These are phyloP conservation scores for Alca torda DNA, from an alignment of 2,797 vertebrate species.

Conservation along the genomic window DNA sequence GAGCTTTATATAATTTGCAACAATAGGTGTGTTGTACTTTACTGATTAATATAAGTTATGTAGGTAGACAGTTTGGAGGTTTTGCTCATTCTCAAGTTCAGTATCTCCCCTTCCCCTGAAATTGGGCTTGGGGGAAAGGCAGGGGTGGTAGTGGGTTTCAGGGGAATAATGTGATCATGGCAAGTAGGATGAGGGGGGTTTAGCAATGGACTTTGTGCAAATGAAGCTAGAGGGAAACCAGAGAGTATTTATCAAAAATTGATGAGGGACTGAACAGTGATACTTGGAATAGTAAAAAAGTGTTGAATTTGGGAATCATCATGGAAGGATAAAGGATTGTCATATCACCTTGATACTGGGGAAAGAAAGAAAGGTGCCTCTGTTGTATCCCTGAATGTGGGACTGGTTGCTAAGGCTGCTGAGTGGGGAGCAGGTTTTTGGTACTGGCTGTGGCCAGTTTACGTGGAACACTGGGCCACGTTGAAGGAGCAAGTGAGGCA, in stretches of 20 bases:
- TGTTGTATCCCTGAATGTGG: neutral
- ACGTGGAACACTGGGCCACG: accelerated
- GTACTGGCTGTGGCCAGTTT: neutral
- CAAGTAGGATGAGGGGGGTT: neutral
- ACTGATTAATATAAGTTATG: accelerated
- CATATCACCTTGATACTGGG: neutral
- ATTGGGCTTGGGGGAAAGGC: neutral
- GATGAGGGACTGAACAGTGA: neutral
- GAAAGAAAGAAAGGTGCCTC: neutral
- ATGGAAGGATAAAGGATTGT: neutral
- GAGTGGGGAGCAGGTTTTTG: neutral
- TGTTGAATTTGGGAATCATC: neutral
- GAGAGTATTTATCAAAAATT: neutral
- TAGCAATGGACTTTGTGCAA: neutral
- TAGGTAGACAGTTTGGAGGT: neutral
- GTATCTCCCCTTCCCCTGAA: neutral
- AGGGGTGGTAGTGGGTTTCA: neutral
- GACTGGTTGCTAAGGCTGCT: neutral
- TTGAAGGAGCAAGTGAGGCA: neutral
- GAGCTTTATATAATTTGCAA: neutral
- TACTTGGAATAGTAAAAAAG: neutral
- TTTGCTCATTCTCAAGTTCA: neutral
- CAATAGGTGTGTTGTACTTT: neutral
- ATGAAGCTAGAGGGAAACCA: neutral
- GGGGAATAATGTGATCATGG: neutral